A percentile compares a stretch with the other conserved stretches of the same genome.
phyloP scores from a whole-genome alignment of 2,888 invertebrate species.

The Chelonus formosanus region DNA sequence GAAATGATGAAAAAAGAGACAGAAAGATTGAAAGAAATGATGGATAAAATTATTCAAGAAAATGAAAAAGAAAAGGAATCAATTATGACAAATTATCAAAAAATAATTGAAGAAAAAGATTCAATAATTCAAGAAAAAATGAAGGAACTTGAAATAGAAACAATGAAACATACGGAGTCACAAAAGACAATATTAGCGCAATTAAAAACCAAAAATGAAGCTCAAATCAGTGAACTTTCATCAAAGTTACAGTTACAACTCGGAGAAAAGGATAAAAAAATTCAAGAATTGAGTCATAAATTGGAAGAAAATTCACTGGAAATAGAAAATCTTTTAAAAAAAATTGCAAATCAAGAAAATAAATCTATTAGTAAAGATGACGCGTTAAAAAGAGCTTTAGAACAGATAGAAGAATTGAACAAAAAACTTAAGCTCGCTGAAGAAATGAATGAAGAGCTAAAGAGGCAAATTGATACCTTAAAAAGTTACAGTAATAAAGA shows the following conservation, averaged over 20 bases:
- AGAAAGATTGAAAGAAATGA: constrained; percentile 49
- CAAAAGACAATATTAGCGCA: constrained; percentile 47
- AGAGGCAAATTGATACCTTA: constrained; percentile 63
- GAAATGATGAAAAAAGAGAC: constrained; percentile 46
- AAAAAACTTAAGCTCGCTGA: constrained; percentile 63
- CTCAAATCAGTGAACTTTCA: constrained; percentile 48
- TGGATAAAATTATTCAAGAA: constrained; percentile 63
- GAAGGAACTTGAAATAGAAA: constrained; percentile 47
- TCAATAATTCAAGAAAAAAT: constrained; percentile 55
- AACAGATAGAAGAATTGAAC: constrained; percentile 48
- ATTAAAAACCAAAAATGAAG: constrained; percentile 47
- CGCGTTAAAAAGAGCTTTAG: constrained; percentile 64
- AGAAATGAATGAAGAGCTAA: constrained; percentile 68
- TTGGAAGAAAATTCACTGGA: constrained; percentile 67
- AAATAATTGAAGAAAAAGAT: constrained; percentile 68
- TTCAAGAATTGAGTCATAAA: constrained; percentile 67
- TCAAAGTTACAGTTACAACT: constrained; percentile 66
- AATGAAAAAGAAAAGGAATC: constrained; percentile 64
- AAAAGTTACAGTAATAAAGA: constrained; percentile 69
- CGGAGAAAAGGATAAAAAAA: constrained; percentile 67
- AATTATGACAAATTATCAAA: constrained; percentile 66
- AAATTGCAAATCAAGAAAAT: constrained; percentile 66
- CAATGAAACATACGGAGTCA: constrained; percentile 42
- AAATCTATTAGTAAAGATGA: constrained; percentile 64
- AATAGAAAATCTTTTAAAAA: constrained; percentile 67